Evolutionary conservation across 1,140 invertebrate genomes (phyloP).

Genomic region (Drosophila seguyi): DNA sequence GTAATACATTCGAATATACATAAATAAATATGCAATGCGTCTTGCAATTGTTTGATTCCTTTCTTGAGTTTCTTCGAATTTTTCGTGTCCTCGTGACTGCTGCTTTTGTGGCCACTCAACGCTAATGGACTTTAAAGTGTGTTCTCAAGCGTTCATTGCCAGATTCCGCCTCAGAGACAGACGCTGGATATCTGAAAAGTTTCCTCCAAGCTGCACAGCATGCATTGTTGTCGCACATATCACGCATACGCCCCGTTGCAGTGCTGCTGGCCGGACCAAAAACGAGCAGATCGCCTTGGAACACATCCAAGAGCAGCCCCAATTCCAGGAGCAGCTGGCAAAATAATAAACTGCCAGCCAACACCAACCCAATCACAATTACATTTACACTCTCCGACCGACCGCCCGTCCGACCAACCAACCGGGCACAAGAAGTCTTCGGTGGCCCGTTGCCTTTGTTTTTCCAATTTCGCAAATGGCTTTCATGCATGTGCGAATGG

Average conservation of each 20-base stretch:
- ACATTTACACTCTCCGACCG: constrained; percentile 42
- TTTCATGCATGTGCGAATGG: constrained; percentile 49
- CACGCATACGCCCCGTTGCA: constrained; percentile 70
- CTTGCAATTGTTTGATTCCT: constrained; percentile 45
- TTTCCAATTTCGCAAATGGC: constrained; percentile 74
- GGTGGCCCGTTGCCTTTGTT: constrained; percentile 49
- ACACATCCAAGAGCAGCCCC: constrained; percentile 30
- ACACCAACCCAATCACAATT: constrained; percentile 46
- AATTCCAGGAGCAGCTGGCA: constrained; percentile 38
- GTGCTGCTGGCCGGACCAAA: constrained; percentile 33
- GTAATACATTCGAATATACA: constrained; percentile 35
- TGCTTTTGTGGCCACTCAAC: constrained; percentile 61
- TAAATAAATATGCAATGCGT: constrained; percentile 49
- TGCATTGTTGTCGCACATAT: constrained; percentile 60
- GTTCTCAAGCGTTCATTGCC: constrained; percentile 68
- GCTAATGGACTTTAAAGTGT: constrained; percentile 83
- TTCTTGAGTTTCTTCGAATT: constrained; percentile 21
- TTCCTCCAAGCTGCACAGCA: constrained; percentile 36
- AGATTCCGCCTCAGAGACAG: constrained; percentile 27
- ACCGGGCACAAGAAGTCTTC: constrained; percentile 30
- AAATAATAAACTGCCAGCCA: constrained; percentile 59
- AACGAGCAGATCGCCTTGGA: constrained; percentile 25
- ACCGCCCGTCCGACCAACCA: not conserved
- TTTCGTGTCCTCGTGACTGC: constrained; percentile 23
- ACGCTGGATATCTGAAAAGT: constrained; percentile 42